Conservation (phyloP, 2,797 vertebrate species). For the Falco peregrinus region DNA sequence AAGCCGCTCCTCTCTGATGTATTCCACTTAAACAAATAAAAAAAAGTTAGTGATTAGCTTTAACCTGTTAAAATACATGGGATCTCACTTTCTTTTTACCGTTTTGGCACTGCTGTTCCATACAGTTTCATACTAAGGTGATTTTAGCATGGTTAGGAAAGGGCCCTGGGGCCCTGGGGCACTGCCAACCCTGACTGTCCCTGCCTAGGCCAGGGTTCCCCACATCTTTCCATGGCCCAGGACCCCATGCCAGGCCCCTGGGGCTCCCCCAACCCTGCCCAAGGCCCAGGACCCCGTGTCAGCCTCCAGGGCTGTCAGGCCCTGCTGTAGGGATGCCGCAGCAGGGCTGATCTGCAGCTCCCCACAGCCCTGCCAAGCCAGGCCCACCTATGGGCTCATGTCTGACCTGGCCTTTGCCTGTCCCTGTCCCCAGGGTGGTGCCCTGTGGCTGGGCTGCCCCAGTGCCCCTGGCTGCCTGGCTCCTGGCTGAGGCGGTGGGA, state of each 20-base stretch:
- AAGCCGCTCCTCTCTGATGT: neutral
- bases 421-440: neutral
- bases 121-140: neutral
- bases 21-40: neutral
- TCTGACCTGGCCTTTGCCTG: rapidly evolving
- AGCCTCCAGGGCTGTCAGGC: neutral
- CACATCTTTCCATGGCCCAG: no score
- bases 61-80: neutral
- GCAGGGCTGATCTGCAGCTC: neutral
- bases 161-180: rapidly evolving
- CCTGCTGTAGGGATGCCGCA: rapidly evolving
- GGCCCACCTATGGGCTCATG: rapidly evolving
- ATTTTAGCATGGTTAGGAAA: neutral
- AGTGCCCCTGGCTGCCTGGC: rapidly evolving
- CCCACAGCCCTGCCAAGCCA: rapidly evolving
- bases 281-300: no score
- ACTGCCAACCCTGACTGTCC: neutral
- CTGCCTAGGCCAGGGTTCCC: neutral
- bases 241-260: neutral
- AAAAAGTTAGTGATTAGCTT: neutral
- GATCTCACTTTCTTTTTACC: neutral
- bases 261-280: neutral
- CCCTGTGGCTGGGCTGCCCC: neutral
- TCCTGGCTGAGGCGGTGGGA: neutral
- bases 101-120: neutral